phyloP scores from a whole-genome alignment of 2,797 vertebrate genomes.

The Fistularia tabacaria region DNA sequence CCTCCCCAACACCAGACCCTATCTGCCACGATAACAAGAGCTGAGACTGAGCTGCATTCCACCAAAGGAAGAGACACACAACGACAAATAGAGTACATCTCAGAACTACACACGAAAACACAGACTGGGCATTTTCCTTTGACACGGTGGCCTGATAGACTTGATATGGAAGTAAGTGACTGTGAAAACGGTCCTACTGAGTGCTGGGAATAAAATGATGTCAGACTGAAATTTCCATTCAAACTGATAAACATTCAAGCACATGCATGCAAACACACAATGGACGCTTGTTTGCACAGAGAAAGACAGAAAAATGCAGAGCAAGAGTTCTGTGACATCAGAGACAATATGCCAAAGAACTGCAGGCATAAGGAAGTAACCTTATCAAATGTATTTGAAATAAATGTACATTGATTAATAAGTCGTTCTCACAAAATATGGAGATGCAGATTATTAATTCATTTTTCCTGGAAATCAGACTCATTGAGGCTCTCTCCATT shows the following conservation, averaged over 20 bases:
- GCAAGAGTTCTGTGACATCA: too few species aligned
- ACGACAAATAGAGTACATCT: too few species aligned
- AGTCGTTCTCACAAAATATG: too few species aligned
- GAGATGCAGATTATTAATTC: too few species aligned
- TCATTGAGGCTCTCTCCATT: too few species aligned
- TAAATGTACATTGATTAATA: too few species aligned
- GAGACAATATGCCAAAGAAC: too few species aligned
- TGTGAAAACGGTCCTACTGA: conserved; percentile 52
- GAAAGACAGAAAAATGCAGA: too few species aligned
- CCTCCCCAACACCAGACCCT: conserved; percentile 42
- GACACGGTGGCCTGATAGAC: conserved; percentile 28
- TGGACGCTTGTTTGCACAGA: too few species aligned
- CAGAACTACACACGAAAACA: conserved; percentile 13
- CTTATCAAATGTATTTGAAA: too few species aligned
- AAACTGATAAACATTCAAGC: conserved; percentile 17
- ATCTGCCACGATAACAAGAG: conserved; percentile 66
- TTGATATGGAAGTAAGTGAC: conserved; percentile 31
- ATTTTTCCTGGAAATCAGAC: too few species aligned
- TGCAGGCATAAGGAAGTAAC: too few species aligned
- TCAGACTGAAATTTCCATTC: conserved; percentile 13
- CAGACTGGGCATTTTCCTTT: conserved; percentile 20
- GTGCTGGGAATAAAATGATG: conserved; percentile 8
- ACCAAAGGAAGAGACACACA: conserved; percentile 19
- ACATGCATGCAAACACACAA: conserved; percentile 21
- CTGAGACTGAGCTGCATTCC: conserved; percentile 54